These are phyloP conservation scores for Tipula unca DNA, from an alignment of 2,888 invertebrate species.

Conservation along the genomic window DNA sequence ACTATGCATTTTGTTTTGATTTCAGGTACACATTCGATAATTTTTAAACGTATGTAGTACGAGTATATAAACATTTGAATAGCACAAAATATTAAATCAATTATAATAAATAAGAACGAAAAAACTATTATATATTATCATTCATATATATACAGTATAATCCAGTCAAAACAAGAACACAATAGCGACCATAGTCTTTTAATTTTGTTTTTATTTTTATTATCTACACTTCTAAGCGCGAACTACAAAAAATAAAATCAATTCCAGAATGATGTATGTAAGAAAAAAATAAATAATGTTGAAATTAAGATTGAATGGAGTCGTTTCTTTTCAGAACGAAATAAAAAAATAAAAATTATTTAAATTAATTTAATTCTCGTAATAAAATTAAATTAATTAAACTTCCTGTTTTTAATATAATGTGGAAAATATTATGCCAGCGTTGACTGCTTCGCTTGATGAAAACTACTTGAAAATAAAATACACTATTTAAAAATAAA, in stretches of 20 bases:
- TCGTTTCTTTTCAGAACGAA: not conserved
- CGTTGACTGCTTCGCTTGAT: not conserved
- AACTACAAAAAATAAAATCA: not conserved
- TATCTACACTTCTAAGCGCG: not conserved
- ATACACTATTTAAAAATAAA: not conserved
- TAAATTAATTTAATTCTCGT: not conserved
- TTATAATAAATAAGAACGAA: not conserved
- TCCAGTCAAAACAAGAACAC: not conserved
- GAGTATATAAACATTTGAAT: no score
- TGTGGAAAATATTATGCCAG: not conserved
- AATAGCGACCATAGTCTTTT: not conserved
- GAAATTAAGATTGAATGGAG: constrained; percentile 8
- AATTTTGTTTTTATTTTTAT: not conserved
- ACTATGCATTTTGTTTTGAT: not conserved
- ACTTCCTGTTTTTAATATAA: not conserved
- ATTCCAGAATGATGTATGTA: not conserved
- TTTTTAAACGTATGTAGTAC: no score
- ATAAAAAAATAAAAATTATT: not conserved
- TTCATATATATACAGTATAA: not conserved
- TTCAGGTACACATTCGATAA: no score
- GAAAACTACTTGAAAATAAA: not conserved
- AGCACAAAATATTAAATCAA: not conserved
- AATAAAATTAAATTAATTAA: constrained; percentile 14
- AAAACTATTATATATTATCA: not conserved
- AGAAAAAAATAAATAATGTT: not conserved